Evolutionary conservation across 1,140 invertebrate genomes (phyloP), one percentile per base, ranked within the genome.

Genomic region (Micrasema longulum): DNA sequence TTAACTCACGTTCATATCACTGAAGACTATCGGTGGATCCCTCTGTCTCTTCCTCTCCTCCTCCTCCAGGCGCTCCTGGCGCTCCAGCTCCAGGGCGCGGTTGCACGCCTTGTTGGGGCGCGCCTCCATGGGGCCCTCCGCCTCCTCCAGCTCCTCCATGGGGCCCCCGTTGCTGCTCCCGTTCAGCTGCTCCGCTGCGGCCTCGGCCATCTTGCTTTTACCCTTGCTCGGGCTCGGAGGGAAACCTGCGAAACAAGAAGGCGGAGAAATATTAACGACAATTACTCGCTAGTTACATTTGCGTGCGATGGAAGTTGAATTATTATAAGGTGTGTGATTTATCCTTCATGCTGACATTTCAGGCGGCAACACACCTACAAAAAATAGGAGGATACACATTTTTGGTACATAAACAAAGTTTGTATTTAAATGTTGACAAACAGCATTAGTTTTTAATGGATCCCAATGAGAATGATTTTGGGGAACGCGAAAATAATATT

Each of bases 21-120:
- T 90, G 82, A 91, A 96, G 41, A 95, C 88, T 77, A 96, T 91
- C 1, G 95, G 94, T 18, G 94, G 94, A 80, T 96, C 93, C 18
- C 92, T 85, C 52, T 88, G 85, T 74, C 89, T 88, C 80, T 92
- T 91, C 73, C 88, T 88, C 79, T 91, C 90, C 76, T 94, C 92
- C 67, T 87, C 86, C 69, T 89, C 87, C 12, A 84, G 82, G 53
- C 85, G 85, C 76, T 92, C 90, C 76, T 92, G 89, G 4, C 88
- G 89, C 69, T 92, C 91, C 74, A 89, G 83, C 69, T 89, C 87
- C 66, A 88, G 73, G 41, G 84, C 80, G 74, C 85, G 78, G 23
- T 89, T 87, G 14, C 82, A 86, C 38, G 80, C 66, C 22, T 76
- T 68, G 10, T 31, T 14, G 16, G 67, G 68, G 36, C 66, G 50